Evolutionary conservation across 1,140 invertebrate species (phyloP), one percentile per base, ranked within the genome.

Genomic region (Cephus cinctus): DNA sequence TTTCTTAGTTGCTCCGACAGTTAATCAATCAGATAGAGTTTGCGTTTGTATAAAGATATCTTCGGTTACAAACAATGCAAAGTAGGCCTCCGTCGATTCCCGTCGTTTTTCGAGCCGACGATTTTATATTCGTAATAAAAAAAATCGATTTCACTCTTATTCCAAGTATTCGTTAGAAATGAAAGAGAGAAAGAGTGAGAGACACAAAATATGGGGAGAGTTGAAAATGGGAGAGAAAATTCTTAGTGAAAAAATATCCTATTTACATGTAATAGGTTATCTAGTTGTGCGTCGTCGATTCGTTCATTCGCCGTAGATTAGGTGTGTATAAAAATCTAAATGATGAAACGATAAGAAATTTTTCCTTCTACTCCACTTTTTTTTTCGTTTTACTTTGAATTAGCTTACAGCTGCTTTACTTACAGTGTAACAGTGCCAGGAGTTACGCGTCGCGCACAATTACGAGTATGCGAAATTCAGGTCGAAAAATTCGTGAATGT

Each of bases 171-270:
- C n/a, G 6, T 27, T 27, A 27, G 6, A 27, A 27, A 27, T 8
- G 6, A 27, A 27, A 27, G n/a, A 27, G n/a, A 27, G 25, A 27
- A 27, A 27, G 6, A 27, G 25, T 8, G 25, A 27, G 25, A 27
- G 25, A 27, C 50, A 63, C 65, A 65, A 59, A 59, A 56, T 64
- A 68, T 55, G 56, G 25, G n/a, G 25, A 27, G 25, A 27, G 50
- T 57, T n/a, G n/a, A n/a, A n/a, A n/a, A 8, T 36, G 19, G 6
- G 14, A 36, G 34, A 36, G 15, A 36, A 36, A 12, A 36, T 38
- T 51, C 41, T 57, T 63, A 65, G 71, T 75, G 73, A 72, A 74
- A 75, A 75, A 75, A 74, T 75, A 75, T 61, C 60, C 60, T 75
- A 74, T 75, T 72, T 75, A 73, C 71, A 75, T 60, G 59, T 65